Evolutionary conservation across 2,888 invertebrate genomes (phyloP).

Genomic region (Tinea trinotella): DNA sequence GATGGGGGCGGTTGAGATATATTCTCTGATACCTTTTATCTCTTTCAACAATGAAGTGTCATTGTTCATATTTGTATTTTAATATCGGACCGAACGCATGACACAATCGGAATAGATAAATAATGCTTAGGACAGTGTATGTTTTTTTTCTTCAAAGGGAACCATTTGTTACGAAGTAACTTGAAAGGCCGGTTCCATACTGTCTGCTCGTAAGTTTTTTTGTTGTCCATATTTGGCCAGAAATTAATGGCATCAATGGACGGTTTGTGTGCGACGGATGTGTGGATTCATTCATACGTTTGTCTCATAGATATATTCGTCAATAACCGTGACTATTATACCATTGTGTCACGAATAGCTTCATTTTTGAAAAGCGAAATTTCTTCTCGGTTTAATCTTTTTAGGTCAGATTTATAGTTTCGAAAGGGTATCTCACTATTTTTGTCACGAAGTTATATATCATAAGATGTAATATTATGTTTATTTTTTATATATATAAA

Average conservation of each 20-base stretch:
- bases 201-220: constrained; percentile 37
- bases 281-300: constrained; percentile 33
- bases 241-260: constrained; percentile 38
- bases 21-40: constrained; percentile 45
- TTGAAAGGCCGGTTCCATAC: constrained; percentile 56
- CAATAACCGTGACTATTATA: constrained; percentile 3
- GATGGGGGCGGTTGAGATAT: constrained; percentile 43
- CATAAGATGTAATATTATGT: too few relatives aligned
- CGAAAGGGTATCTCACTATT: background rate
- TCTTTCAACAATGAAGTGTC: constrained; percentile 56
- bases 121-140: constrained; percentile 36
- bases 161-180: constrained; percentile 36
- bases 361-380: constrained; percentile 11
- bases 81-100: constrained; percentile 54
- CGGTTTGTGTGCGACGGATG: constrained; percentile 28
- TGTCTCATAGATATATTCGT: constrained; percentile 7
- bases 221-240: constrained; percentile 35
- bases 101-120: constrained; percentile 59
- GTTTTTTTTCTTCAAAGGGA: constrained; percentile 35
- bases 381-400: constrained; percentile 12
- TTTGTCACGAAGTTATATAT: too few relatives aligned
- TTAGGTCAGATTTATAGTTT: constrained; percentile 7
- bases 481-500: too few relatives aligned
- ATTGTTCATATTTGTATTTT: constrained; percentile 67
- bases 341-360: constrained; percentile 6